Evolutionary conservation across 1,140 invertebrate species (phyloP), one percentile per base, ranked within the genome.

Genomic region (Drosophila sucinea): DNA sequence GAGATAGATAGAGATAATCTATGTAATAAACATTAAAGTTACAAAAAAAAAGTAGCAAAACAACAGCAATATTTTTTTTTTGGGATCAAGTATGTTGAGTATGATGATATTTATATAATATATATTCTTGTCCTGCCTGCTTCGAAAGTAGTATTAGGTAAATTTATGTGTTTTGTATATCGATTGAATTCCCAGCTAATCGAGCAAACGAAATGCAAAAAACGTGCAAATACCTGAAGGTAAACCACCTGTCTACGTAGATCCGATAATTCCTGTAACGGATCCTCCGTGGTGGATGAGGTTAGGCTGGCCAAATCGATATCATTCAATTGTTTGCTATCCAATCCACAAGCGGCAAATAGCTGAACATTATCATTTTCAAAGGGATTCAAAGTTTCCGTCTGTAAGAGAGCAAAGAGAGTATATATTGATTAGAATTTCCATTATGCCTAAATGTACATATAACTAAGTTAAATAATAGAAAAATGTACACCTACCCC

Each of bases 381-480:
- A 94, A 97, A 97, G 94, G 96, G 96, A 95, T 96, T 96, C 94
- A 96, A 95, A 94, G 96, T 96, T 94, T 97, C 96, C 85, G 95
- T 94, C 95, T 96, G 92, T 38, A 64, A 63, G 70, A 23, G 17
- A 61, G 68, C 73, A 32, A 51, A 3, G 27, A 8, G 35, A 54
- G 33, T 54, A 56, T 27, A 10, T 61, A 44, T 32, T 67, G 27
- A 47, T 38, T 8, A 30, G 38, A 56, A 17, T 55, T 70, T 33
- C 47, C 47, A 72, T 70, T 60, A 23, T 7, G 3, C 5, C 8
- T 35, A 35, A 6, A 10, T 10, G 1, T 0, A 7, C 2, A 7
- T 23, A 51, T 17, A 56, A 5, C 3, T 4, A 27, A 58, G 58
- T 44, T 17, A 61, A 58, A 65, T 64, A 6, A 40, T 25, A 29